These are phyloP conservation scores for Lagria hirta DNA, from an alignment of 2,888 invertebrate genomes.

Conservation along the genomic window DNA sequence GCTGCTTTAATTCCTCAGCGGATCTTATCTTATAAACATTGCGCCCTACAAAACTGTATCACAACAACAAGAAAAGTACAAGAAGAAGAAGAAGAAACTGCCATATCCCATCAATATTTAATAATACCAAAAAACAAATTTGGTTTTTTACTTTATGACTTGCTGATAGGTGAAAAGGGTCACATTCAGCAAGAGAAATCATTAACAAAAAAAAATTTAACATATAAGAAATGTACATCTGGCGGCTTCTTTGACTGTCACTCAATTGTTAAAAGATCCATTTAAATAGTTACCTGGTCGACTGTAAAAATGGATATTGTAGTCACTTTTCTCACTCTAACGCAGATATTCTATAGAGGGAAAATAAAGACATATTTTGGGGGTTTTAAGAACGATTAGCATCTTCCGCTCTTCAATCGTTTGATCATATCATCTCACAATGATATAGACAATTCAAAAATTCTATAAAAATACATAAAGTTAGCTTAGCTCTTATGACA, in stretches of 20 bases:
- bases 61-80: slow-evolving; percentile 17
- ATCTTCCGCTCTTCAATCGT: slow-evolving; percentile 17
- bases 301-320: slow-evolving; percentile 21
- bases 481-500: too few relatives aligned
- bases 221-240: slow-evolving; percentile 39
- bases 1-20: slow-evolving; percentile 8
- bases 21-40: slow-evolving; percentile 14
- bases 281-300: slow-evolving; percentile 43
- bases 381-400: slow-evolving; percentile 19
- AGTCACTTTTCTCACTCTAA: slow-evolving; percentile 15
- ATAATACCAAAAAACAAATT: slow-evolving; percentile 12
- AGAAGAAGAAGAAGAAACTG: slow-evolving; percentile 1
- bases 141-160: slow-evolving; percentile 28
- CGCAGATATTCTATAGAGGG: slow-evolving; percentile 4
- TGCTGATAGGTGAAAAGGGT: slow-evolving; percentile 40
- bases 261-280: slow-evolving; percentile 49
- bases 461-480: too few relatives aligned
- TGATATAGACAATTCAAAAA: too few relatives aligned
- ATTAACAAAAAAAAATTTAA: slow-evolving; percentile 43
- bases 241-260: slow-evolving; percentile 48
- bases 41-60: slow-evolving; percentile 17
- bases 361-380: slow-evolving; percentile 14
- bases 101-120: slow-evolving; percentile 13
- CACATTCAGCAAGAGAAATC: slow-evolving; percentile 40
- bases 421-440: too few relatives aligned